Base-by-base conservation (phyloP, 2,797 vertebrate genomes). In the Zenarchopterus dispar region DNA sequence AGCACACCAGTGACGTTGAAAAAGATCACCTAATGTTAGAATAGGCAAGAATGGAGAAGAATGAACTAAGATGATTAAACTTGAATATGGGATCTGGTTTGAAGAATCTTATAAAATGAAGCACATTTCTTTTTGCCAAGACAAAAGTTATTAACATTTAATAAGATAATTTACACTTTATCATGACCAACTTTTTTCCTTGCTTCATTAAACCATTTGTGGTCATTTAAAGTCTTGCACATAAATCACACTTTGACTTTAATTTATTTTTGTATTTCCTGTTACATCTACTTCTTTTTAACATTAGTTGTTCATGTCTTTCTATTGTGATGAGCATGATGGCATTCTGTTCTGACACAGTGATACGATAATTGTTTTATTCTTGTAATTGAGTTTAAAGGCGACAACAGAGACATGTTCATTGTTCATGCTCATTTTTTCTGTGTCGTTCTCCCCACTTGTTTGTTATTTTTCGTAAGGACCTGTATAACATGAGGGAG, bases 41-140 rank as follows among this genome's bases (percentile, higher is more conserved):
- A 10, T 13, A 53, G 54, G 26, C 1, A 17, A 18, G 22, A 67
- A 50, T 19, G 22, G 49, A 49, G 4, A n/a, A 22, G 7, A 26
- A 28, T 28, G 28, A 28, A 28, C 28, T 3, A 28, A 6, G 28
- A 8, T 69, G 19, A 33, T 52, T 36, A 36, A 36, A 36, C 5
- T 39, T 19, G 15, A 26, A 42, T 26, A 16, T 48, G 4, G 52
- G 26, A n/a, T 56, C 23, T 21, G 23, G 48, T 18, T 47, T 54
- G 15, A 56, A 46, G 5, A 56, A 33, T n/a, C 28, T 8, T 75
- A 46, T n/a, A 45, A 31, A 33, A 67, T 53, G 52, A 54, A 62
- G n/a, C 8, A 19, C 17, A 22, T 2, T 0, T 7, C 46, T 15
- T 50, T 21, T 47, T n/a, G 19, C 19, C 9, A 17, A 18, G 44